phyloP scores from a whole-genome alignment of 2,888 invertebrate species.

The Erebia ligea region DNA sequence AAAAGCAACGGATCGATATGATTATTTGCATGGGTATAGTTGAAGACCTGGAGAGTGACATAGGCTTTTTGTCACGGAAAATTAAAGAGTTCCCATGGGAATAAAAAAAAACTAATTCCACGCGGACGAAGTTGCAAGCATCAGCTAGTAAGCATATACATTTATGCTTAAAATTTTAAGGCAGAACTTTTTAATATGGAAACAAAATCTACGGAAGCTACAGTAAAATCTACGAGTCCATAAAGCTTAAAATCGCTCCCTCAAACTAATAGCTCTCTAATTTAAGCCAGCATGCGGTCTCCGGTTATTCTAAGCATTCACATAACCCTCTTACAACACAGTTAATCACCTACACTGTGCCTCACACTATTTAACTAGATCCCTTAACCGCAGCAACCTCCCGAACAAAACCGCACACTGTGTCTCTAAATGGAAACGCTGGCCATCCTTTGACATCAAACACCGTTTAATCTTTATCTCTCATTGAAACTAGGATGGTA shows the following conservation, averaged over 20 bases:
- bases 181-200: too few relatives aligned
- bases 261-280: conserved; percentile 11
- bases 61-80: too few relatives aligned
- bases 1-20: too few relatives aligned
- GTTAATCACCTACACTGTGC: conserved; percentile 35
- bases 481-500: conserved; percentile 32
- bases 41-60: too few relatives aligned
- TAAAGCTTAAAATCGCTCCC: not conserved
- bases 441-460: conserved; percentile 35
- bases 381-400: conserved; percentile 29
- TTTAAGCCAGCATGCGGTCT: conserved; percentile 18
- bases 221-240: not conserved
- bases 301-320: conserved; percentile 21
- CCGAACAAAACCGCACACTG: conserved; percentile 35
- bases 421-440: conserved; percentile 32
- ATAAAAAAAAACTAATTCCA: too few relatives aligned
- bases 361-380: conserved; percentile 36
- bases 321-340: conserved; percentile 24
- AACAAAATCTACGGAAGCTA: not conserved
- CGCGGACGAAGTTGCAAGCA: too few relatives aligned
- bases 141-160: too few relatives aligned
- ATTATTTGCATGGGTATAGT: too few relatives aligned
- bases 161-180: too few relatives aligned
- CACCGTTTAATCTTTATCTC: conserved; percentile 34
- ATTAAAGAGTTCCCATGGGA: too few relatives aligned